A percentile compares a stretch with the other conserved stretches of the same genome.
Evolutionary conservation across 2,797 vertebrate species (phyloP).

Genomic region (Sebastes goodei): DNA sequence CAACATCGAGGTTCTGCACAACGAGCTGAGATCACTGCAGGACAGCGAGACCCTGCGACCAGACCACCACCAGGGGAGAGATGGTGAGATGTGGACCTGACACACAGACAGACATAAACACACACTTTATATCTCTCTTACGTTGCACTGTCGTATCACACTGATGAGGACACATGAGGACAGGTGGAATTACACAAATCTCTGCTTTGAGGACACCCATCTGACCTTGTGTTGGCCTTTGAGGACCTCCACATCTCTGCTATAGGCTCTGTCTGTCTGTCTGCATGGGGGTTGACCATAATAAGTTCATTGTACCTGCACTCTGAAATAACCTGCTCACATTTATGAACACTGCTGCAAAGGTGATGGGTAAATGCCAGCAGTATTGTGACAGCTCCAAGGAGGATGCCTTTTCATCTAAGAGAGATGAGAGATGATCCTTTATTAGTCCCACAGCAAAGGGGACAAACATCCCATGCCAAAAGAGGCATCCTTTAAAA

Average conservation of each 20-base stretch:
- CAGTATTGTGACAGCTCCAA: background rate
- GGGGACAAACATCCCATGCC: no score
- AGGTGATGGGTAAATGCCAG: background rate
- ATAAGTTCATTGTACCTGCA: background rate
- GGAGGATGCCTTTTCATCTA: background rate
- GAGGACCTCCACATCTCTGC: no score
- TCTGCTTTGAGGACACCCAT: background rate
- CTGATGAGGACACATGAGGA: background rate
- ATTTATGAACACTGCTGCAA: background rate
- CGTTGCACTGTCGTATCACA: background rate
- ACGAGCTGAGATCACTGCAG: conserved; percentile 70
- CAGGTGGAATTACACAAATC: background rate
- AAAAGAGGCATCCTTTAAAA: no score
- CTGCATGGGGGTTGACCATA: background rate
- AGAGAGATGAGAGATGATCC: no score
- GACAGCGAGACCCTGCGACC: conserved; percentile 25
- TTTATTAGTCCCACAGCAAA: no score
- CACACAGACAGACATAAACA: background rate
- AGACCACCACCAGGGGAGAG: conserved; percentile 8
- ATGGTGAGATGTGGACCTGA: conserved; percentile 27
- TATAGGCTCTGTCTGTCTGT: no score
- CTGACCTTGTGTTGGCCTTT: background rate
- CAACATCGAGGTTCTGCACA: conserved; percentile 71
- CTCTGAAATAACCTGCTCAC: background rate
- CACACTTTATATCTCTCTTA: background rate